phyloP scores from a whole-genome alignment of 2,888 invertebrate species.

The Hyposoter didymator region DNA sequence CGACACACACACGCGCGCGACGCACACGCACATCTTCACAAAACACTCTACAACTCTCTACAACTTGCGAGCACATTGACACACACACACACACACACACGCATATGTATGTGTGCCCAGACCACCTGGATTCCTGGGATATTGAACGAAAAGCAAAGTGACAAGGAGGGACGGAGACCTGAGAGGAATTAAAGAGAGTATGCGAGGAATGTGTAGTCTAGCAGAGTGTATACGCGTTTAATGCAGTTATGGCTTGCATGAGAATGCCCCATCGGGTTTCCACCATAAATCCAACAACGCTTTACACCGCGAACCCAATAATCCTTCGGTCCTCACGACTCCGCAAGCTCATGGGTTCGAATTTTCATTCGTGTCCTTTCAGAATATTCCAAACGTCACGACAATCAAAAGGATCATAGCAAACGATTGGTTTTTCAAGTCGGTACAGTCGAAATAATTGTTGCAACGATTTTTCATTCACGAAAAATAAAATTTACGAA shows the following conservation, averaged over 20 bases:
- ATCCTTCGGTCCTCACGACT: not conserved
- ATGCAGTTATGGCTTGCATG: constrained; percentile 55
- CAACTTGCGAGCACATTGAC: not conserved
- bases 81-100: not conserved
- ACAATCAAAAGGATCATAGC: not conserved
- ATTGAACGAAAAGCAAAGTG: constrained; percentile 42
- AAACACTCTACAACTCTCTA: not conserved
- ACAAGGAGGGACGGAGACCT: constrained; percentile 54
- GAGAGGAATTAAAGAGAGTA: constrained; percentile 45
- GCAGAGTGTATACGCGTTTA: constrained; percentile 33
- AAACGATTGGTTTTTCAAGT: not conserved
- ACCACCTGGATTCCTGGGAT: constrained; percentile 4
- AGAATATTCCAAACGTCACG: not conserved
- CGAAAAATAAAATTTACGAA: not conserved
- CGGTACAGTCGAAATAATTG: not conserved
- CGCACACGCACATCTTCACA: not conserved
- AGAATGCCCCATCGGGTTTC: not conserved
- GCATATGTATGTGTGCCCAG: not conserved
- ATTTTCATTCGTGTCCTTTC: not conserved
- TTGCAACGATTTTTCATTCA: not conserved
- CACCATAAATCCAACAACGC: constrained; percentile 15
- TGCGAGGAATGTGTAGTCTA: constrained; percentile 13
- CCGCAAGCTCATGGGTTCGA: not conserved
- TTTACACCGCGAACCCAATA: constrained; percentile 27
- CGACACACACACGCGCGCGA: not conserved